Evolutionary conservation across 2,797 vertebrate genomes (phyloP), one percentile per base, ranked within the genome.

Genomic region (Onychomys leucogaster): DNA sequence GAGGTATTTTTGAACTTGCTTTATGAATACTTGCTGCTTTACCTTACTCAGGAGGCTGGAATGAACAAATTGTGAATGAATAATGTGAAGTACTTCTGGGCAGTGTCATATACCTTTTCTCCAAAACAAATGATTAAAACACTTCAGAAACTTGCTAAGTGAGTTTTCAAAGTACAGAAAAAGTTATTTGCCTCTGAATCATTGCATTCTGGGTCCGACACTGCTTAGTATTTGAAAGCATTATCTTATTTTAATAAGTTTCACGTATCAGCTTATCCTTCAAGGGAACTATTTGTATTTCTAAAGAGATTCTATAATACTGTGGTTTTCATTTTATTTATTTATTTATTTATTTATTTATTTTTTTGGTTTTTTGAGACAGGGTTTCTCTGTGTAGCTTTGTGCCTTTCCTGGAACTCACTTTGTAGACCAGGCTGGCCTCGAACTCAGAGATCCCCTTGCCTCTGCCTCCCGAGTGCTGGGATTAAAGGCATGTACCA

Each of bases 301-400:
- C 89, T 76, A 85, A 76, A 65, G 32, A 97, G 90, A 95, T 6
- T 90, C 95, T 95, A 85, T 63, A 63, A 94, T 75, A 65, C 87
- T 96, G 49, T 88, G 88, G 85, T 73, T 93, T 88, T 93, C 87
- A n/a, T n/a, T n/a, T n/a, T n/a, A n/a, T n/a, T n/a, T n/a, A n/a
- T n/a, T n/a, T n/a, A n/a, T n/a, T n/a, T n/a, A n/a, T n/a, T n/a
- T n/a, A n/a, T n/a, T n/a, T n/a, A n/a, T n/a, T n/a, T n/a, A n/a
- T n/a, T n/a, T n/a, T n/a, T n/a, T n/a, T n/a, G n/a, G n/a, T n/a
- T n/a, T n/a, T n/a, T n/a, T n/a, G n/a, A n/a, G n/a, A n/a, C n/a
- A n/a, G n/a, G n/a, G n/a, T n/a, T n/a, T n/a, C n/a, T n/a, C n/a
- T n/a, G n/a, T n/a, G n/a, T n/a, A n/a, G n/a, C n/a, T n/a, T n/a